Base-by-base conservation (phyloP, 2,888 invertebrate genomes). In the Lepidochrysops patricia region DNA sequence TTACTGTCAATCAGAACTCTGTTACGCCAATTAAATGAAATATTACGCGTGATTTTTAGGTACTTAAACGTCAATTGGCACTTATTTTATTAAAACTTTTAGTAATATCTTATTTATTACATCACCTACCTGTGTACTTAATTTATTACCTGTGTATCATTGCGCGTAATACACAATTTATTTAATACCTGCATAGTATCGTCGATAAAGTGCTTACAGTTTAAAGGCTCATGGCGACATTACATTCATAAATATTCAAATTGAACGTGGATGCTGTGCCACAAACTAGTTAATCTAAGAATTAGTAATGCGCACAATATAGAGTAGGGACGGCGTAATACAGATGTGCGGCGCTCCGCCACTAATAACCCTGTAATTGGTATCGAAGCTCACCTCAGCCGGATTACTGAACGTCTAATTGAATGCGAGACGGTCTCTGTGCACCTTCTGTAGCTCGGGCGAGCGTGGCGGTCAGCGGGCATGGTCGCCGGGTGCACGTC, bases 331-430 rank as follows among this genome's bases (percentile, higher is more conserved):
- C 70, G 72, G 73, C 69, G 72, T 71, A 71, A 72, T 72, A 70
- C 72, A 76, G 71, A 74, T 64, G 63, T 63, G 65, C 74, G 77
- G 75, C 79, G 76, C 75, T 75, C 81, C 80, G 74, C 78, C 82
- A 84, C 87, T 89, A 89, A 89, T 89, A 89, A 83, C 88, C 77
- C 81, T 74, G 86, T 89, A 89, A 89, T 89, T 89, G 88, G 88
- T 85, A 88, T 88, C 84, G 88, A 82, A 87, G 88, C 88, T 87
- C 80, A 80, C 82, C 82, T 82, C 83, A 81, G 83, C 80, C 77
- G 88, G 88, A 89, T 89, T 89, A 89, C 85, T 82, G 81, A 82
- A 80, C 88, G 80, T 87, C 87, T 89, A 89, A 89, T 89, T 89
- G 88, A 88, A 88, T 89, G 85, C 86, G 85, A 86, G 85, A 81